Evolutionary conservation across 1,140 invertebrate species (phyloP).

Genomic region (Listronotus oregonensis): DNA sequence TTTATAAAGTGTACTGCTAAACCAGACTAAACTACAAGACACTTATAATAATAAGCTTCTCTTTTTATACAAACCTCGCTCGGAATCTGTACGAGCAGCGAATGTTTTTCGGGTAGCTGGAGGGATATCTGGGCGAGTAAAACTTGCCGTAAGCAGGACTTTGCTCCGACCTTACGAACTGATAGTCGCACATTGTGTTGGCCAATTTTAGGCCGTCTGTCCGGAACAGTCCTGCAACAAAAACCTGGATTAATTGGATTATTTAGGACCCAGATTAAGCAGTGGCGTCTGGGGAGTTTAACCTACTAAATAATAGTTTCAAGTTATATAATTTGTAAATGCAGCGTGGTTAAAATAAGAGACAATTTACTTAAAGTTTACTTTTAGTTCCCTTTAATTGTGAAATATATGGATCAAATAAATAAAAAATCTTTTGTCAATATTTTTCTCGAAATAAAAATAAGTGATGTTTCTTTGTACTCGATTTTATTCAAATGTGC

Average conservation of each 20-base stretch:
- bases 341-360: no score
- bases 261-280: not conserved
- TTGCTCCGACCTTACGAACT: slow-evolving; percentile 71
- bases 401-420: no score
- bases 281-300: not conserved
- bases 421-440: no score
- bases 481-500: no score
- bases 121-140: slow-evolving; percentile 83
- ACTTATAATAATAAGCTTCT: not conserved
- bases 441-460: no score
- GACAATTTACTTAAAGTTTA: no score
- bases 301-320: not conserved
- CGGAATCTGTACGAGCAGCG: slow-evolving; percentile 80
- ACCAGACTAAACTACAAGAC: no score
- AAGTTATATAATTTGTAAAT: not conserved
- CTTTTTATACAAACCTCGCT: slow-evolving; percentile 65
- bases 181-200: slow-evolving; percentile 77
- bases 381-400: no score
- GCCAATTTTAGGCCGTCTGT: slow-evolving; percentile 71
- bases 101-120: slow-evolving; percentile 80
- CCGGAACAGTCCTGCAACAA: slow-evolving; percentile 72
- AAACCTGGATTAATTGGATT: slow-evolving; percentile 3
- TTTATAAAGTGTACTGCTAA: no score
- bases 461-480: no score
- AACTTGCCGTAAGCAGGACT: slow-evolving; percentile 71